Evolutionary conservation across 1,140 invertebrate genomes (phyloP), one percentile per base, ranked within the genome.

Genomic region (Oreohelix idahoensis): DNA sequence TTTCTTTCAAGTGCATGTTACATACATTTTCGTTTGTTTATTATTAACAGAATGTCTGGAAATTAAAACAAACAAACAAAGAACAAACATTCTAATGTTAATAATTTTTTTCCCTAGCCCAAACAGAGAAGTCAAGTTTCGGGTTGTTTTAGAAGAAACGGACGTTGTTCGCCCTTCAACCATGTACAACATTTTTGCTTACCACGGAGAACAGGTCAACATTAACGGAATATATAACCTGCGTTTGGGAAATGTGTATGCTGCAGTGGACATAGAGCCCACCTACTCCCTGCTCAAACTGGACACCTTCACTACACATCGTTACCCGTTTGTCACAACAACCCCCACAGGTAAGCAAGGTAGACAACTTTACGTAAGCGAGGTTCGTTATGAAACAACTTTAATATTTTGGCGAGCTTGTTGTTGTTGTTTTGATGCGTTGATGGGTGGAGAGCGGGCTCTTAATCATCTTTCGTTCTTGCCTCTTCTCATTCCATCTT

Each of bases 181-280:
- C 29, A 81, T 81, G 70, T 81, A 73, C 69, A 73, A 53, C 66
- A 81, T 81, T 26, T 74, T 81, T 38, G 39, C 69, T 38, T 81
- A 73, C 79, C 38, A 51, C 20, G 42, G 79, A 5, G 66, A 71
- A 1, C 66, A 81, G 45, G 79, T 81, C 15, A 38, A 51, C 23
- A 69, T 73, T 69, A 42, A 73, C 32, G 79, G 79, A 17, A 32
- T 81, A 17, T 73, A 26, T 35, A 17, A 81, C 35, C 66, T 81
- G 5, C 39, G 8, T 26, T 11, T 81, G 13, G 79, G 79, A 13
- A 58, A 35, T 11, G 1, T 81, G 8, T 73, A 51, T 29, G 69
- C 73, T 0, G 70, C 79, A 5, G 66, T 81, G 53, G 79, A 81
- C 49, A 17, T 32, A 38, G 79, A 81, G 20, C 79, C 79, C 1